A percentile compares a stretch with the other conserved stretches of the same genome.
Evolutionary conservation across 92 coral and sea anemone genomes (phyloP).

Genomic region (Bergia sp.): DNA sequence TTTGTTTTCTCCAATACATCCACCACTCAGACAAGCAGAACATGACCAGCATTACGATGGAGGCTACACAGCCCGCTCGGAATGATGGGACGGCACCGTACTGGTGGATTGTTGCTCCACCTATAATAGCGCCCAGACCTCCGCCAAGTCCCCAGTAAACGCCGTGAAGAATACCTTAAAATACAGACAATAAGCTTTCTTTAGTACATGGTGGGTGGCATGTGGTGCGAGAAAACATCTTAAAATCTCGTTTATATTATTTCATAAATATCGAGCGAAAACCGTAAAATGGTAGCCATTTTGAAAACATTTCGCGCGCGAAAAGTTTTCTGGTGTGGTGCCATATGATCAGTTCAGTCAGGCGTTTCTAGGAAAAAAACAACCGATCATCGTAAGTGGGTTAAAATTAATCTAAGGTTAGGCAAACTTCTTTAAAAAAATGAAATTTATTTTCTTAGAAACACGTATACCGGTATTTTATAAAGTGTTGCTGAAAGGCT

Average conservation of each 20-base stretch:
- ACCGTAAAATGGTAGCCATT: too few species aligned
- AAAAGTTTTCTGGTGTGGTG: too few species aligned
- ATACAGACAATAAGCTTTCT: not conserved
- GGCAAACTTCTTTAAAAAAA: too few species aligned
- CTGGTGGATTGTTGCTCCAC: constrained; percentile 75
- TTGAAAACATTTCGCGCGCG: too few species aligned
- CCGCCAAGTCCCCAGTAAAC: constrained; percentile 94
- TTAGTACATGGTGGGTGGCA: not conserved
- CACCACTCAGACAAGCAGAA: constrained; percentile 57
- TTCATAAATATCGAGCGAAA: too few species aligned
- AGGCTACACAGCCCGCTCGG: constrained; percentile 53
- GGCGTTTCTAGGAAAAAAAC: too few species aligned
- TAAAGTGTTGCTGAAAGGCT: too few species aligned
- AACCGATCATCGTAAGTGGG: too few species aligned
- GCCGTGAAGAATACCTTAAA: constrained; percentile 85
- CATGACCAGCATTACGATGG: constrained; percentile 53
- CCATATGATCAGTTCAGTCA: too few species aligned
- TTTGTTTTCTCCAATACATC: constrained; percentile 23
- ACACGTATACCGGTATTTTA: too few species aligned
- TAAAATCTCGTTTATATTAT: not conserved
- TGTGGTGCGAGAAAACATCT: not conserved
- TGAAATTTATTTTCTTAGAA: too few species aligned
- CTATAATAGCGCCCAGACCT: constrained; percentile 89
- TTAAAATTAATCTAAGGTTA: too few species aligned
- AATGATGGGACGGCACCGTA: constrained; percentile 83